Conservation (phyloP, 2,797 vertebrate genomes). For the Hylomyscus alleni region DNA sequence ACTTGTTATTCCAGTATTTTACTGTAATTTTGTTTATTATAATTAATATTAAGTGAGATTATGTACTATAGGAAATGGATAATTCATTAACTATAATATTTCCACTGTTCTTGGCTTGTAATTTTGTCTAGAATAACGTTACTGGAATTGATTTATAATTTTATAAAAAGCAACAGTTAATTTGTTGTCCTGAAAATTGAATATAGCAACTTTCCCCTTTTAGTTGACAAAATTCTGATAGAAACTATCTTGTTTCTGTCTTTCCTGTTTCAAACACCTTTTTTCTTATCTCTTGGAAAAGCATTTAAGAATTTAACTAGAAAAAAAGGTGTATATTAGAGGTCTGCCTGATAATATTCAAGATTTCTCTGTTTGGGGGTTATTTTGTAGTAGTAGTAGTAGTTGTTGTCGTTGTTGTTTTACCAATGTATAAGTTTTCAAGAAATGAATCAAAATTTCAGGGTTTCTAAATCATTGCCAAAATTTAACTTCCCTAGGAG, state of each 20-base stretch:
- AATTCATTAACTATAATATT: neutral
- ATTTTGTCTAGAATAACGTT: neutral
- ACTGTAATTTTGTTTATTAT: neutral
- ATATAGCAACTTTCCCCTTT: neutral
- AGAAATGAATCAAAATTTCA: neutral
- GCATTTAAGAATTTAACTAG: neutral
- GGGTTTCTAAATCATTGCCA: neutral
- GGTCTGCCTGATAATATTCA: neutral
- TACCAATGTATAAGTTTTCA: neutral
- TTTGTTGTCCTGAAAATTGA: neutral
- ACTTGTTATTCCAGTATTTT: neutral
- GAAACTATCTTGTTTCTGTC: neutral
- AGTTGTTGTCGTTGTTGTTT: neutral
- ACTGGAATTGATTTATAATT: neutral
- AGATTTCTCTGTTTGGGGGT: neutral
- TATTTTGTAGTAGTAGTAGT: no score
- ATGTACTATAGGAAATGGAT: neutral
- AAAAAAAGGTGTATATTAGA: neutral
- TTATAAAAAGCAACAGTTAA: neutral
- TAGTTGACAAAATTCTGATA: no score
- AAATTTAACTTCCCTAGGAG: neutral
- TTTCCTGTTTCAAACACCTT: neutral
- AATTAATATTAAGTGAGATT: neutral
- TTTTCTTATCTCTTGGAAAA: neutral
- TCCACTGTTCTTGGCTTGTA: neutral